Base-by-base conservation (phyloP, 2,113 vertebrate species). In the Larimichthys crocea region DNA sequence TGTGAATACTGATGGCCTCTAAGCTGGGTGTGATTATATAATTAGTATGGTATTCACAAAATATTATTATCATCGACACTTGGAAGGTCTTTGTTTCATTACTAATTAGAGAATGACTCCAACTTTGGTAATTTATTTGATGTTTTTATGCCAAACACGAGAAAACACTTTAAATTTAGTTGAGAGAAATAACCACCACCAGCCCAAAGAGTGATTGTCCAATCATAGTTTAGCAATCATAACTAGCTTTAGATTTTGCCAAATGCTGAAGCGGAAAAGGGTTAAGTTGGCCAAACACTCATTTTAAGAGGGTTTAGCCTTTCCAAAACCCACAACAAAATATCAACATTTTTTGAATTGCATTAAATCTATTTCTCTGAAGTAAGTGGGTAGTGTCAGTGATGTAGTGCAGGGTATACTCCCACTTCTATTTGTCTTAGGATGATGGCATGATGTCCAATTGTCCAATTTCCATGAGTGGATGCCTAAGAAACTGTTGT, bases 31-130 rank as follows among this genome's bases (percentile, higher is more conserved):
- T 71, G 68, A 86, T 86, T 77, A 46, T 49, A 31, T 55, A 65
- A 83, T 88, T 79, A 83, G 66, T 48, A 70, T 82, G 71, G 31
- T 79, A 85, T 83, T 87, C 63, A 81, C 79, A 80, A 53, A 80
- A 85, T 78, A 81, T 66, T 52, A 80, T 83, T 31, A 80, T 75
- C 65, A 78, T 78, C 67, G 67, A 52, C 52, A 63, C 56, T 79
- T 80, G 44, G 49, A 40, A 55, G 69, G 49, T 65, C 76, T 85
- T 88, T 56, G 55, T 80, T 57, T 75, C 17, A 48, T 49, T 63
- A 73, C 67, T 85, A 80, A 78, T 83, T 63, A 85, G 44, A 11
- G 10, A 86, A 67, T 61, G 49, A 76, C 31, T 74, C 49, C 53
- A n/a, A 59, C 68, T 72, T 68, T 65, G 26, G 52, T 80, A 35